Evolutionary conservation across 2,797 vertebrate species (phyloP).

Genomic region (Sebastes minor): DNA sequence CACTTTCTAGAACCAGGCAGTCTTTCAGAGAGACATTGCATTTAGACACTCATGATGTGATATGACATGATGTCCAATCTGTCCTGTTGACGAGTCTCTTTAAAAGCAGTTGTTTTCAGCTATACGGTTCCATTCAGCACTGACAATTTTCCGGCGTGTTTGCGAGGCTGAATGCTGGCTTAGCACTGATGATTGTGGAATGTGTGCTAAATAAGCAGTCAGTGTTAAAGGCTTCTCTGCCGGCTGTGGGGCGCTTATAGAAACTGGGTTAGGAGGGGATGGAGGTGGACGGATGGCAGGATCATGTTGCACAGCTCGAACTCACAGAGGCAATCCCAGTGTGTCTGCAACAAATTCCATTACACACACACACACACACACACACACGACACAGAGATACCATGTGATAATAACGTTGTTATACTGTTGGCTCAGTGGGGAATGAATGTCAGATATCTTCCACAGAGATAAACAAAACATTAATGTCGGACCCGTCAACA

Average conservation of each 20-base stretch:
- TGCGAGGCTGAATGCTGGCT: neutral
- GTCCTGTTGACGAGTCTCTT: neutral
- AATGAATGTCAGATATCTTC: too few species aligned
- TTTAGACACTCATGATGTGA: neutral
- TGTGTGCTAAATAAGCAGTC: slow-evolving; percentile 18
- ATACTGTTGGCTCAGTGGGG: too few species aligned
- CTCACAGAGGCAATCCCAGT: slow-evolving; percentile 1
- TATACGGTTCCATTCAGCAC: neutral
- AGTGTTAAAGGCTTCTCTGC: slow-evolving; percentile 3
- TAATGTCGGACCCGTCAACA: too few species aligned
- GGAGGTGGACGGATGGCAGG: slow-evolving; percentile 3
- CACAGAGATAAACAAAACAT: too few species aligned
- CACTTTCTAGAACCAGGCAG: neutral
- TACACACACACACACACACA: neutral
- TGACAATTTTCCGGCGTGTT: neutral
- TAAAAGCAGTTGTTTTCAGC: neutral
- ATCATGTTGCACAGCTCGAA: slow-evolving; percentile 24
- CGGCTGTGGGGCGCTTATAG: neutral
- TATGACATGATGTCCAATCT: neutral
- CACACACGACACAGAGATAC: too few species aligned
- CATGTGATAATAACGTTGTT: too few species aligned
- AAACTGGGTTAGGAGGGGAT: slow-evolving; percentile 11
- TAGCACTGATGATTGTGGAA: slow-evolving; percentile 7
- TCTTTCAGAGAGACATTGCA: neutral
- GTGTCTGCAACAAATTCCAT: neutral